Evolutionary conservation across 2,888 invertebrate species (phyloP).

Genomic region (Synergus laeviventris): DNA sequence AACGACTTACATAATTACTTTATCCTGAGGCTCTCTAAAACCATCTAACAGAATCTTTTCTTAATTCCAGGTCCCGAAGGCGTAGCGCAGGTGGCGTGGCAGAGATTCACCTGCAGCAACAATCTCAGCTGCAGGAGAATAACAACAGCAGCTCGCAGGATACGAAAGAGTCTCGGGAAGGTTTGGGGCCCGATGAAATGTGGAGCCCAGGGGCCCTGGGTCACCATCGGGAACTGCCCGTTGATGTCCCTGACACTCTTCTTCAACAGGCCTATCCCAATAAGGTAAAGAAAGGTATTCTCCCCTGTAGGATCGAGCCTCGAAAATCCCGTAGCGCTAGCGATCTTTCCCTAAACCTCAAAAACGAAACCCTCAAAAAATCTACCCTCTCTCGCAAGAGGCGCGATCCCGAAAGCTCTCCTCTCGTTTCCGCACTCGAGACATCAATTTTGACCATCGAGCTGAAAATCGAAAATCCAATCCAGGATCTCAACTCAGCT

Average conservation of each 20-base stretch:
- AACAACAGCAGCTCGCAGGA: constrained; percentile 75
- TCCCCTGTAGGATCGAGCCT: constrained; percentile 61
- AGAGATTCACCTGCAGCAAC: constrained; percentile 84
- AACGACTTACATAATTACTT: not conserved
- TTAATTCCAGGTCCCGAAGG: constrained; percentile 82
- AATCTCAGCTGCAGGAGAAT: constrained; percentile 78
- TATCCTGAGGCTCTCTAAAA: not conserved
- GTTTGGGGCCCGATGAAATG: constrained; percentile 77
- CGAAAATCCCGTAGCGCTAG: constrained; percentile 72
- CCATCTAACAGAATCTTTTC: not conserved
- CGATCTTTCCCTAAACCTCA: constrained; percentile 68
- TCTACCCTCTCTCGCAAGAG: constrained; percentile 75
- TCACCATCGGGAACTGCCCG: constrained; percentile 98
- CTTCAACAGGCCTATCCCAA: constrained; percentile 75
- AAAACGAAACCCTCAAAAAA: constrained; percentile 60
- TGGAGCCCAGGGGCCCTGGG: constrained; percentile 77
- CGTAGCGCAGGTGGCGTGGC: constrained; percentile 89
- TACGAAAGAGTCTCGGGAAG: constrained; percentile 70
- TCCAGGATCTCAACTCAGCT: not conserved
- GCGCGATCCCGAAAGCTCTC: constrained; percentile 77
- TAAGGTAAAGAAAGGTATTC: constrained; percentile 73
- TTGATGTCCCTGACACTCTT: constrained; percentile 93
- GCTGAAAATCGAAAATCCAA: constrained; percentile 71
- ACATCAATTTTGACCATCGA: constrained; percentile 77
- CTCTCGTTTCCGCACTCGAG: constrained; percentile 76